Percentiles rank a stretch among this genome's conserved stretches.
Evolutionary conservation across 2,797 vertebrate genomes (phyloP).

Genomic region (Gambusia yucatana): DNA sequence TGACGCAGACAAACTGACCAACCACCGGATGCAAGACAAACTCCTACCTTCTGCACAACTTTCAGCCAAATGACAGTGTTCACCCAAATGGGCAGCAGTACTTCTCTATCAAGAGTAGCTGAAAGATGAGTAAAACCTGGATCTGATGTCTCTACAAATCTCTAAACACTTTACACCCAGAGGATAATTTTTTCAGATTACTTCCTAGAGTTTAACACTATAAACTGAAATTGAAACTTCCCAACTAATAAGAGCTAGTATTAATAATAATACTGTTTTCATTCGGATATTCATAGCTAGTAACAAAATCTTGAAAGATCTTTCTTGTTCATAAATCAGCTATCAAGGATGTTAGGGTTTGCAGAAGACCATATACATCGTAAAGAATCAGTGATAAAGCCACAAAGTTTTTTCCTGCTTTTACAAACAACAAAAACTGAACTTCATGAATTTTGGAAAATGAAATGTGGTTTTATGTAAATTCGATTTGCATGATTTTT

Average conservation of each 20-base stretch:
- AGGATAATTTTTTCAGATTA: neutral
- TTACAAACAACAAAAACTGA: neutral
- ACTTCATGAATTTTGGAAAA: neutral
- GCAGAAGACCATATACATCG: neutral
- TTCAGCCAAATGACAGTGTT: no score
- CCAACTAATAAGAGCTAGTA: neutral
- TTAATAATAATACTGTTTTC: neutral
- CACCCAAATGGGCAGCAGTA: neutral
- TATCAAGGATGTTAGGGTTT: neutral
- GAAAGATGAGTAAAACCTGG: neutral
- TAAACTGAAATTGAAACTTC: neutral
- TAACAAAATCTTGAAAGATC: neutral
- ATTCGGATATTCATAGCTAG: neutral
- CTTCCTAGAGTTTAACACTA: neutral
- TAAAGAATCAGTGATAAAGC: neutral
- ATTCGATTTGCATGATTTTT: neutral
- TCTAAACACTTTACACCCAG: neutral
- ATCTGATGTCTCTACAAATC: neutral
- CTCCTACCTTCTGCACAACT: no score
- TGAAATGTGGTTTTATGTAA: neutral
- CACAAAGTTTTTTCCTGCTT: neutral
- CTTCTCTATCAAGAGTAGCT: neutral
- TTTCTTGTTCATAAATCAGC: neutral
- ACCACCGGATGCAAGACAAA: no score
- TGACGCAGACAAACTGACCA: no score